These are phyloP conservation scores for Oxystoma pomonae DNA, from an alignment of 2,888 invertebrate species.

Conservation along the genomic window DNA sequence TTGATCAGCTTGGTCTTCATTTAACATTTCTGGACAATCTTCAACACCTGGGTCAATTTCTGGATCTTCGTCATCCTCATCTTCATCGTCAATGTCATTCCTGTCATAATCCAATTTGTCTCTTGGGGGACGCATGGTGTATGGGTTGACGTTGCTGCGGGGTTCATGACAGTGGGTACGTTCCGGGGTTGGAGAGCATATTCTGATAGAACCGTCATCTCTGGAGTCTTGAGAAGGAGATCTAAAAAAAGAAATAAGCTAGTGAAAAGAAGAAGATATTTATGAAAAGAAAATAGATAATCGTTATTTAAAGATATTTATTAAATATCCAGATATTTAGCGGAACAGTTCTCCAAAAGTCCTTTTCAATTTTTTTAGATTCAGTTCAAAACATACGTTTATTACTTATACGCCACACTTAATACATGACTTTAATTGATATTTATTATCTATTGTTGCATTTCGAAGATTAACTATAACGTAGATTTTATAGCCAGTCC, in stretches of 20 bases:
- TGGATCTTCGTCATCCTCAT: constrained; percentile 41
- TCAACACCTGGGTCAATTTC: constrained; percentile 47
- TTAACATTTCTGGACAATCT: constrained; percentile 38
- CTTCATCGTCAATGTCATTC: constrained; percentile 39
- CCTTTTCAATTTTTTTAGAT: too few species aligned
- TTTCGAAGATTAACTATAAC: too few species aligned
- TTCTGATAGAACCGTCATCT: constrained; percentile 47
- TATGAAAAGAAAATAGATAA: too few species aligned
- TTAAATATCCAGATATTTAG: too few species aligned
- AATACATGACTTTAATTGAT: too few species aligned
- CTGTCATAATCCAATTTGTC: constrained; percentile 45
- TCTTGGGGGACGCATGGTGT: constrained; percentile 68
- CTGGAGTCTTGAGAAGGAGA: constrained; percentile 40
- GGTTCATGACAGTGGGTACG: constrained; percentile 64
- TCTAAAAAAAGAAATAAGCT: constrained; percentile 25
- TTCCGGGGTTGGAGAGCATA: constrained; percentile 53
- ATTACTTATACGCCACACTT: too few species aligned
- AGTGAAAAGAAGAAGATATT: too few species aligned
- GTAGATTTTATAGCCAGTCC: too few species aligned
- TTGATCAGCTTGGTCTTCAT: constrained; percentile 28
- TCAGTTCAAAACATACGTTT: too few species aligned
- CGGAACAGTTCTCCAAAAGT: too few species aligned
- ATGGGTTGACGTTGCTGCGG: constrained; percentile 49
- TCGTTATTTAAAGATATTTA: too few species aligned
- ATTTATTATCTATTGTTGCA: too few species aligned